Conservation (phyloP, 2,888 invertebrate species). For the Euplexia lucipara region DNA sequence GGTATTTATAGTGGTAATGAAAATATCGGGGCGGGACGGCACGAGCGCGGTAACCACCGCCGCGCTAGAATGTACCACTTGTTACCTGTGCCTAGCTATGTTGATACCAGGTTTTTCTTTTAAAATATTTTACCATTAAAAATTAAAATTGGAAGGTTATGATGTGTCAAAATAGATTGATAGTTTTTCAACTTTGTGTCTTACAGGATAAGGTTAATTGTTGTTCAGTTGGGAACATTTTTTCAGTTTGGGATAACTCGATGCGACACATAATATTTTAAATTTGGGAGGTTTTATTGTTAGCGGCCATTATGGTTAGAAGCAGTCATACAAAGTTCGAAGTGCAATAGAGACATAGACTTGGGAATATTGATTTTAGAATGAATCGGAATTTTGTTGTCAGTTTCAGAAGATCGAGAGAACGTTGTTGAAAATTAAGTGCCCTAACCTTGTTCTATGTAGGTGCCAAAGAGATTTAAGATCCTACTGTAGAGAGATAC, state of each 20-base stretch:
- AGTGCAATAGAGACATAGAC: not conserved
- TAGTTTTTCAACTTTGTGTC: too few species aligned
- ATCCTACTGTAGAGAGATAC: too few species aligned
- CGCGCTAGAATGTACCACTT: slow-evolving; percentile 72
- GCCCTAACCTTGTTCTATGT: slow-evolving; percentile 15
- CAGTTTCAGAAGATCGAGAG: not conserved
- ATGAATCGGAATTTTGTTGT: not conserved
- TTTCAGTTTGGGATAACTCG: too few species aligned
- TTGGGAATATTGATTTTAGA: not conserved
- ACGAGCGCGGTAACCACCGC: slow-evolving; percentile 75
- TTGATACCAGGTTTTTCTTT: slow-evolving; percentile 1
- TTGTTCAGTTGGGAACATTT: too few species aligned
- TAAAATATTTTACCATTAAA: not conserved
- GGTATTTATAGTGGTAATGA: slow-evolving; percentile 80
- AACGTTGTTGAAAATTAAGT: slow-evolving; percentile 6
- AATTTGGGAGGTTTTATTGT: not conserved
- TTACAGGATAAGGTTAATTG: too few species aligned
- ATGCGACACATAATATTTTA: too few species aligned
- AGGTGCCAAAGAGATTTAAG: too few species aligned
- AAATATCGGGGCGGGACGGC: slow-evolving; percentile 76
- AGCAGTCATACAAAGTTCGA: not conserved
- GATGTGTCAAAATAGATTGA: too few species aligned
- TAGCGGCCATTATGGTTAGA: not conserved
- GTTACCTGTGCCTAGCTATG: slow-evolving; percentile 50
- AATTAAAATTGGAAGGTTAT: not conserved